Evolutionary conservation across 2,888 invertebrate genomes (phyloP).

Genomic region (Temnothorax unifasciatus): DNA sequence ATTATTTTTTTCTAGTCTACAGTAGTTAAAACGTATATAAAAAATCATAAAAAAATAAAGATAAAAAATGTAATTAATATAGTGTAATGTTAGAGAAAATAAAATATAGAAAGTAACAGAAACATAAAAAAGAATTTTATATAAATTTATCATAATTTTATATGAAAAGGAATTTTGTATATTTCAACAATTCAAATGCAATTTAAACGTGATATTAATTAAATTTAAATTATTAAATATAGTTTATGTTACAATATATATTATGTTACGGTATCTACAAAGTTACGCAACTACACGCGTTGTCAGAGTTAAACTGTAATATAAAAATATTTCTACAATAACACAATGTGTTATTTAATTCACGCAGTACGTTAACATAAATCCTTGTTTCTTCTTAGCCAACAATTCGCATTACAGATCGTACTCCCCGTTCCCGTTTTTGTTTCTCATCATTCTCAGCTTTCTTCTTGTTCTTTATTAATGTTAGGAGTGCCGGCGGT

Average conservation of each 20-base stretch:
- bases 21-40: neutral
- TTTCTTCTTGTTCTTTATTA: slow-evolving; percentile 80
- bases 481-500: slow-evolving; percentile 83
- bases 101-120: neutral
- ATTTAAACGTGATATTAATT: neutral
- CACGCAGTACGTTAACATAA: slow-evolving; percentile 43
- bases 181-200: neutral
- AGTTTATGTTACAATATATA: neutral
- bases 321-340: neutral
- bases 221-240: slow-evolving; percentile 21
- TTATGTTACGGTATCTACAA: neutral
- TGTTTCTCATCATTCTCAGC: slow-evolving; percentile 75
- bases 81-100: slow-evolving; percentile 3
- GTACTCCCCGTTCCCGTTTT: slow-evolving; percentile 48
- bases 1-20: slow-evolving; percentile 2
- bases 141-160: no score
- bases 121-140: neutral
- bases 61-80: neutral
- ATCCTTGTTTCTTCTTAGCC: neutral
- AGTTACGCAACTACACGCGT: neutral
- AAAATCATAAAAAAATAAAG: neutral
- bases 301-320: neutral
- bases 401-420: slow-evolving; percentile 53
- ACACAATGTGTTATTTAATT: slow-evolving; percentile 26
- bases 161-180: neutral